Evolutionary conservation across 2,888 invertebrate species (phyloP), one percentile per base, ranked within the genome.

Genomic region (Polymixis lichenea): DNA sequence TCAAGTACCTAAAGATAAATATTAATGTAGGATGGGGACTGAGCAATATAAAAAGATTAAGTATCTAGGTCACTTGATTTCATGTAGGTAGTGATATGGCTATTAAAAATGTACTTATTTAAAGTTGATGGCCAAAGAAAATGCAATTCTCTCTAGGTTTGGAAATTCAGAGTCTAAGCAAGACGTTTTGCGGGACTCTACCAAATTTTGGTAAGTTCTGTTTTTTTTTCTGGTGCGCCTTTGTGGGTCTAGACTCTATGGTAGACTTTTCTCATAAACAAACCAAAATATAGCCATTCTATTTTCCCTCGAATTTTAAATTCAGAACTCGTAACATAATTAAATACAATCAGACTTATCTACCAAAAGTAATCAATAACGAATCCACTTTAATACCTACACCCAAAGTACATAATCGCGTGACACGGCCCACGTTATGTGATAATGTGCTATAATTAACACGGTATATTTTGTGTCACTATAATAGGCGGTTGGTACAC

Each of bases 391-490:
- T 80, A 73, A 65, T 73, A 61, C 84, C 49, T 58, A 72, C 55
- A 67, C 66, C 58, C 78, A 83, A 83, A 83, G 80, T 82, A 86
- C 80, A 85, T 68, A 78, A 87, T 89, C 77, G 91, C 91, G 90
- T 91, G 91, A 86, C 89, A 85, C 78, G 78, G 74, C 68, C 76
- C 83, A 80, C 88, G 78, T 85, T 82, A 87, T 86, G 88, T 89
- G 90, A 90, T 91, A 91, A 91, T 89, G 86, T 82, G 81, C 76
- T 88, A 83, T 89, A 91, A 91, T 91, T 91, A 91, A 88, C 90
- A 87, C 88, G 71, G 64, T 74, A 80, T 83, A 75, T 84, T 76
- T 83, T 67, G 69, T 83, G 73, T 61, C 72, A 58, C 77, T 68
- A 9, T 82, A 78, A 78, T 78, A 74, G 61, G 72, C 53, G 43